These are phyloP conservation scores for Spinus pinus DNA, from an alignment of 2,797 vertebrate species.

Conservation along the genomic window DNA sequence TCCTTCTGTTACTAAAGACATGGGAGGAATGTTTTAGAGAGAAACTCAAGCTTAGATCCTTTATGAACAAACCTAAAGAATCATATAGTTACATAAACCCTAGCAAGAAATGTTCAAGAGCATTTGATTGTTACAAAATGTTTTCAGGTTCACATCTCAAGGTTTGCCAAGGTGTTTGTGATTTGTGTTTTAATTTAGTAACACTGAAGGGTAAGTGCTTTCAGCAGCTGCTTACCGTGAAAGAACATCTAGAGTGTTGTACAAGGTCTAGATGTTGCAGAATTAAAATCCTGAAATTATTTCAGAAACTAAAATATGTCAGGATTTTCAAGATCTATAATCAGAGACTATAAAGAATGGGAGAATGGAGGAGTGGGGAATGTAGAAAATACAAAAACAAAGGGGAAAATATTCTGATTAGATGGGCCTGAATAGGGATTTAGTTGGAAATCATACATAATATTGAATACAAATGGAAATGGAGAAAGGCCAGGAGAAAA, in stretches of 20 bases:
- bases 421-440: not conserved
- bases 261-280: not conserved
- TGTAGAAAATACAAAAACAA: not conserved
- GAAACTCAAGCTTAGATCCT: not conserved
- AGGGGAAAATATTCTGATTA: not conserved
- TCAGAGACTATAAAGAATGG: not conserved
- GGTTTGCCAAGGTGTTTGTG: not conserved
- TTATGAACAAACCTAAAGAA: not conserved
- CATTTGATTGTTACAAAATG: not conserved
- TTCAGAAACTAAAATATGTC: not conserved
- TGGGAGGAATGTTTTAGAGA: not conserved
- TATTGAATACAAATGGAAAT: not conserved
- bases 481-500: not conserved
- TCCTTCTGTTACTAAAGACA: not conserved
- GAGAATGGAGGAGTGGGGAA: not conserved
- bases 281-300: not conserved
- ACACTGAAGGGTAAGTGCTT: not conserved
- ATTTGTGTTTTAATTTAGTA: slow-evolving; percentile 16
- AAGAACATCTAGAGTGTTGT: not conserved
- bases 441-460: not conserved
- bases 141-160: not conserved
- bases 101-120: not conserved
- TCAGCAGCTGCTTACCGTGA: not conserved
- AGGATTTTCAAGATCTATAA: not conserved
- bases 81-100: not conserved